Percentiles rank a stretch among this genome's conserved stretches.
phyloP scores from a whole-genome alignment of 2,888 invertebrate genomes.

The Alsophila aescularia region DNA sequence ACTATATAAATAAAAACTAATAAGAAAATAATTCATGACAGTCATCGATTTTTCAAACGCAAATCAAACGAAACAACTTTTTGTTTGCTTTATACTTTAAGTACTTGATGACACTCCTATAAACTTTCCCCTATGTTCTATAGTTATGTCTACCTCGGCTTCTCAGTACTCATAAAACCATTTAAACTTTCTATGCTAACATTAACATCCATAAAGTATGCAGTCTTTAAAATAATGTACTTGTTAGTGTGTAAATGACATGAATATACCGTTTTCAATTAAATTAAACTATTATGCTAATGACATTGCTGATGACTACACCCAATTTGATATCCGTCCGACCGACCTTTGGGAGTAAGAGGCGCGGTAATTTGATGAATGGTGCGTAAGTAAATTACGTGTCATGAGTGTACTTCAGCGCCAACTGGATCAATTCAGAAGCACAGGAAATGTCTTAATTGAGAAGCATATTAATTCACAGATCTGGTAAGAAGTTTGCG shows the following conservation, averaged over 20 bases:
- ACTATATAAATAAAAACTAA: too few species aligned
- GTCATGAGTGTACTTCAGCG: not conserved
- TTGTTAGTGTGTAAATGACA: not conserved
- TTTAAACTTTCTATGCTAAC: not conserved
- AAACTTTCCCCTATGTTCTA: too few species aligned
- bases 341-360: slow-evolving; percentile 29
- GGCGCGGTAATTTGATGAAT: slow-evolving; percentile 30
- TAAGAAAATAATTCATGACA: too few species aligned
- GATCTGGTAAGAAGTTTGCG: not conserved
- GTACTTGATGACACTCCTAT: too few species aligned
- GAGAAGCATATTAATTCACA: not conserved
- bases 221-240: not conserved
- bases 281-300: slow-evolving; percentile 21
- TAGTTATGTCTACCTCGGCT: too few species aligned
- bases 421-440: not conserved
- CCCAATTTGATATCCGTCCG: slow-evolving; percentile 26
- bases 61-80: too few species aligned
- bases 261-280: not conserved
- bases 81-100: too few species aligned
- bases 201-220: not conserved
- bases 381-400: not conserved
- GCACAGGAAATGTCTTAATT: not conserved
- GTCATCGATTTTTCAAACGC: too few species aligned
- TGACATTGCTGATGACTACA: slow-evolving; percentile 21
- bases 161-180: not conserved